Percentiles rank a stretch among this genome's conserved stretches.
Evolutionary conservation across 2,888 invertebrate species (phyloP).

Genomic region (Epistrophe eligans): DNA sequence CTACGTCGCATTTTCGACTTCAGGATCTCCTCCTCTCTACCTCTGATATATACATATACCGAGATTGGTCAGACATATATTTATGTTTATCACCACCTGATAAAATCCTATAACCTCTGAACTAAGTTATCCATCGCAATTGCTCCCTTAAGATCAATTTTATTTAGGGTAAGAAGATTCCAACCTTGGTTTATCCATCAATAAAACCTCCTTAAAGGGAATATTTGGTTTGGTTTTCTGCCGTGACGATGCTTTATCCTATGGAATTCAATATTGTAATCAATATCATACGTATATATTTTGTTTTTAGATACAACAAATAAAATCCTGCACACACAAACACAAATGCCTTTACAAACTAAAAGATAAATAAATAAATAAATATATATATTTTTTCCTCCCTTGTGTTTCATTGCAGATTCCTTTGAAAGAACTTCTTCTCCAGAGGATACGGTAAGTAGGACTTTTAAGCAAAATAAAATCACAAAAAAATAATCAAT

Average conservation of each 20-base stretch:
- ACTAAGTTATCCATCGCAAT: slow-evolving; percentile 53
- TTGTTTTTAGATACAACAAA: background rate
- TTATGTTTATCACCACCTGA: slow-evolving; percentile 20
- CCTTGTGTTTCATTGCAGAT: slow-evolving; percentile 58
- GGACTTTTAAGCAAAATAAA: slow-evolving; percentile 37
- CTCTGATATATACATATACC: background rate
- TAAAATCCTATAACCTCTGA: slow-evolving; percentile 46
- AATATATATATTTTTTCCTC: slow-evolving; percentile 3
- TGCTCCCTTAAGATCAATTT: slow-evolving; percentile 63
- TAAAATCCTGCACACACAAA: background rate
- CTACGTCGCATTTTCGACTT: background rate
- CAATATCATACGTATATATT: slow-evolving; percentile 41
- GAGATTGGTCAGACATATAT: slow-evolving; percentile 14
- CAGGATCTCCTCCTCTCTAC: background rate
- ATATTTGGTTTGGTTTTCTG: slow-evolving; percentile 23
- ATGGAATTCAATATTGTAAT: slow-evolving; percentile 56
- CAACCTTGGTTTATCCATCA: slow-evolving; percentile 10
- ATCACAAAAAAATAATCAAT: slow-evolving; percentile 33
- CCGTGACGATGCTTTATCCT: background rate
- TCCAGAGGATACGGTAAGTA: slow-evolving; percentile 69
- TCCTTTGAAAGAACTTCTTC: slow-evolving; percentile 65
- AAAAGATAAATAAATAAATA: slow-evolving; percentile 41
- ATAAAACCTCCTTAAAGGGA: slow-evolving; percentile 27
- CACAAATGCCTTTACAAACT: background rate
- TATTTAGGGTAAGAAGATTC: background rate